Conservation (phyloP, 2,113 vertebrate species). For the Oncorhynchus kisutch region DNA sequence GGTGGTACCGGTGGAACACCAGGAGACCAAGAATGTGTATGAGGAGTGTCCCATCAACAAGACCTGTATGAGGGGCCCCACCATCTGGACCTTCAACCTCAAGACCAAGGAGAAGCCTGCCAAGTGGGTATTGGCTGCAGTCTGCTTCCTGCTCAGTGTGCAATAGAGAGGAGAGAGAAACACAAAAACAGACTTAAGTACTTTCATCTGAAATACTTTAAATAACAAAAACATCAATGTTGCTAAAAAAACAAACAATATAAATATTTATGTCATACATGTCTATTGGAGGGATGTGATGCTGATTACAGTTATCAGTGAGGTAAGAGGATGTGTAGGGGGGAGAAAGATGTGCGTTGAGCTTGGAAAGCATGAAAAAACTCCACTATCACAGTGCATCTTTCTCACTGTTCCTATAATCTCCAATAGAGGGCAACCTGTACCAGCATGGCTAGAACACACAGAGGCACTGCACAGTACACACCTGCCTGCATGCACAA, state of each 20-base stretch:
- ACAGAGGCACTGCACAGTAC: background rate
- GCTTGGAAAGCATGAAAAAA: too few relatives aligned
- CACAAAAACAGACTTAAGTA: background rate
- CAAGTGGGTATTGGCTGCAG: slow-evolving; percentile 74
- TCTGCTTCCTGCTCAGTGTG: slow-evolving; percentile 73
- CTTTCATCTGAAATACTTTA: background rate
- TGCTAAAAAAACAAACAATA: background rate
- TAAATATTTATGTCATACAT: background rate
- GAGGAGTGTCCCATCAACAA: slow-evolving; percentile 73
- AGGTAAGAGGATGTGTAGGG: background rate
- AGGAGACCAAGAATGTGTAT: slow-evolving; percentile 71
- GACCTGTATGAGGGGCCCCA: slow-evolving; percentile 73
- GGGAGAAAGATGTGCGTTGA: background rate
- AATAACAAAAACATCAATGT: background rate
- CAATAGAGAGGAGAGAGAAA: slow-evolving; percentile 62
- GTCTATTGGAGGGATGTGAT: too few relatives aligned
- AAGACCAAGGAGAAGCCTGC: slow-evolving; percentile 73
- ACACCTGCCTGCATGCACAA: too few relatives aligned
- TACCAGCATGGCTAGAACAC: background rate
- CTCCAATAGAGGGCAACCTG: too few relatives aligned
- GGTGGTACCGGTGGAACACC: slow-evolving; percentile 65
- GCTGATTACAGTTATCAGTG: too few relatives aligned
- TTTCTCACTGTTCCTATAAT: too few relatives aligned
- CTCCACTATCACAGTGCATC: too few relatives aligned
- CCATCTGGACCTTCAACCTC: slow-evolving; percentile 75